Conservation (phyloP, 2,113 vertebrate genomes). For the Brachionichthys hirsutus region DNA sequence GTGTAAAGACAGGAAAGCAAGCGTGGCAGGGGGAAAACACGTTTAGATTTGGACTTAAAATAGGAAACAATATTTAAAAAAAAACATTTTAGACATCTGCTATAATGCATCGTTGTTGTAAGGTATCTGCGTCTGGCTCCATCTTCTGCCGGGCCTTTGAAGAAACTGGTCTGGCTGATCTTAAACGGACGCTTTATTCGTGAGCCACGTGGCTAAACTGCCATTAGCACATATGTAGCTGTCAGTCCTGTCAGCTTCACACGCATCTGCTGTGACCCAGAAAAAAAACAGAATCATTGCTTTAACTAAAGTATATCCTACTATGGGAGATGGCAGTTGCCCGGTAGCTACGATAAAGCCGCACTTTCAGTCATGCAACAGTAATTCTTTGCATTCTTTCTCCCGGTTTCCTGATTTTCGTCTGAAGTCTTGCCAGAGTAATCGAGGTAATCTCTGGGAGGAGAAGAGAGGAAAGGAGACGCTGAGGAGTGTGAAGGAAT, state of each 20-base stretch:
- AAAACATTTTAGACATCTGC: conserved; percentile 25
- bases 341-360: conserved; percentile 41
- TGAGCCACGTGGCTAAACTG: conserved; percentile 52
- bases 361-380: conserved; percentile 53
- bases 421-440: conserved; percentile 66
- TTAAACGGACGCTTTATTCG: conserved; percentile 69
- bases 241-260: conserved; percentile 33
- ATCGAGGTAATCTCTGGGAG: conserved; percentile 66
- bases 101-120: conserved; percentile 28
- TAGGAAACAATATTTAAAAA: conserved; percentile 52
- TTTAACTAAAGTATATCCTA: conserved; percentile 48
- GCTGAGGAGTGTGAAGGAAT: conserved; percentile 42
- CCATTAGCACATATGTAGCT: conserved; percentile 38
- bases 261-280: conserved; percentile 20
- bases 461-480: conserved; percentile 39
- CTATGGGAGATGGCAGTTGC: conserved; percentile 29
- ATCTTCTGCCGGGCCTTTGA: conserved; percentile 47
- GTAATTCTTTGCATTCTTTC: conserved; percentile 48
- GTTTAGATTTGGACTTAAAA: conserved; percentile 67
- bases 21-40: conserved; percentile 19
- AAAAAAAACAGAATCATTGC: conserved; percentile 18
- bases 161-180: conserved; percentile 61
- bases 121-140: conserved; percentile 29
- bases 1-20: conserved; percentile 32
- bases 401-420: conserved; percentile 45